Percentiles rank a stretch among this genome's conserved stretches.
Conservation (phyloP, 2,888 invertebrate genomes). For the Zootermopsis nevadensis region DNA sequence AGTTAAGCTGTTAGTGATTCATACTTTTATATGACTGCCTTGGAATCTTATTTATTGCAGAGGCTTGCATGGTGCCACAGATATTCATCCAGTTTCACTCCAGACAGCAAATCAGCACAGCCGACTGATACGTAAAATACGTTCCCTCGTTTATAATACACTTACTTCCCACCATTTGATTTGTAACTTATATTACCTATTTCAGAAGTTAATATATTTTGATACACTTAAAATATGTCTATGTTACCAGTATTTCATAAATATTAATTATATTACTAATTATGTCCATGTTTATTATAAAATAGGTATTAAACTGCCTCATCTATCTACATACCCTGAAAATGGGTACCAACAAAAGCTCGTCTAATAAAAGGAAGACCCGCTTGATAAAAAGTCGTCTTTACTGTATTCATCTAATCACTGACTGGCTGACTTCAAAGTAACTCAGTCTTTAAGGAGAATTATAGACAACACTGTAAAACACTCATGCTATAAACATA, state of each 20-base stretch:
- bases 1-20: background rate
- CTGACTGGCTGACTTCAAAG: background rate
- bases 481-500: background rate
- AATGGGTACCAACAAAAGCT: slow-evolving; percentile 8
- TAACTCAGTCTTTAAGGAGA: background rate
- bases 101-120: background rate
- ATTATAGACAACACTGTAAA: background rate
- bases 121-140: background rate
- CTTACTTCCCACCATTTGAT: background rate
- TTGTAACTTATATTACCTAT: background rate
- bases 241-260: slow-evolving; percentile 33
- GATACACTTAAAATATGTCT: slow-evolving; percentile 19
- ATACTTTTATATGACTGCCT: background rate
- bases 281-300: background rate
- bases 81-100: background rate
- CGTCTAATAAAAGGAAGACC: background rate
- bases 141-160: slow-evolving; percentile 5
- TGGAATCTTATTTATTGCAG: too few species aligned
- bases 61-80: too few species aligned
- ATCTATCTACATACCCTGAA: slow-evolving; percentile 18
- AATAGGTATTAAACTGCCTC: background rate
- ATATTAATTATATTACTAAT: background rate
- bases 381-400: background rate
- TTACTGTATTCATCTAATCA: background rate
- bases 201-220: slow-evolving; percentile 6